These are phyloP conservation scores for Pandemis heparana DNA, from an alignment of 2,888 invertebrate genomes.

Conservation along the genomic window DNA sequence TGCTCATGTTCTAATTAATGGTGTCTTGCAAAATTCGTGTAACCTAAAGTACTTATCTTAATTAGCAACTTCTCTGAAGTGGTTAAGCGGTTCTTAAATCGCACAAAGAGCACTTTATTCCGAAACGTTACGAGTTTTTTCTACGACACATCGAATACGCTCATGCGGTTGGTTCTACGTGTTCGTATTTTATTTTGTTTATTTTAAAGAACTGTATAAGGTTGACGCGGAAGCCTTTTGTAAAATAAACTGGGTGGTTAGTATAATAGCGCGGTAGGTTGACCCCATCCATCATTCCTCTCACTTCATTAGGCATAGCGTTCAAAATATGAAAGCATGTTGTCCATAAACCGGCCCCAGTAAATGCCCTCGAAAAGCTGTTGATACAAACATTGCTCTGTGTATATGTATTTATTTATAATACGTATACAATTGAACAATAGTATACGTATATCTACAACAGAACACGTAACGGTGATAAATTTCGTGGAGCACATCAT, in stretches of 20 bases:
- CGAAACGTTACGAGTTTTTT: not conserved
- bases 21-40: not conserved
- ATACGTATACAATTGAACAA: constrained; percentile 1
- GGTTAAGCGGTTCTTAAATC: not conserved
- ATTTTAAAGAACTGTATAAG: constrained; percentile 51
- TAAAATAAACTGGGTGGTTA: constrained; percentile 58
- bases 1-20: not conserved
- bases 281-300: constrained; percentile 78
- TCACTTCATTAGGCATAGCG: constrained; percentile 79
- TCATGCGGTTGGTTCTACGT: constrained; percentile 45
- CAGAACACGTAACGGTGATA: constrained; percentile 46
- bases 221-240: constrained; percentile 53
- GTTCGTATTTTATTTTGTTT: constrained; percentile 51
- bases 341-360: constrained; percentile 60
- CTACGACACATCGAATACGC: not conserved
- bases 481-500: constrained; percentile 51
- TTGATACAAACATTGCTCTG: constrained; percentile 29
- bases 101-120: not conserved
- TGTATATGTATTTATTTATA: constrained; percentile 2
- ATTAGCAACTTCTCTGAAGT: not conserved
- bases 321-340: constrained; percentile 67
- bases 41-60: not conserved
- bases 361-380: constrained; percentile 47
- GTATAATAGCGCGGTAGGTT: constrained; percentile 60
- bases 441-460: constrained; percentile 8